A percentile compares a stretch with the other conserved stretches of the same genome.
Conservation (phyloP, 2,113 vertebrate species). For the Sorex araneus region DNA sequence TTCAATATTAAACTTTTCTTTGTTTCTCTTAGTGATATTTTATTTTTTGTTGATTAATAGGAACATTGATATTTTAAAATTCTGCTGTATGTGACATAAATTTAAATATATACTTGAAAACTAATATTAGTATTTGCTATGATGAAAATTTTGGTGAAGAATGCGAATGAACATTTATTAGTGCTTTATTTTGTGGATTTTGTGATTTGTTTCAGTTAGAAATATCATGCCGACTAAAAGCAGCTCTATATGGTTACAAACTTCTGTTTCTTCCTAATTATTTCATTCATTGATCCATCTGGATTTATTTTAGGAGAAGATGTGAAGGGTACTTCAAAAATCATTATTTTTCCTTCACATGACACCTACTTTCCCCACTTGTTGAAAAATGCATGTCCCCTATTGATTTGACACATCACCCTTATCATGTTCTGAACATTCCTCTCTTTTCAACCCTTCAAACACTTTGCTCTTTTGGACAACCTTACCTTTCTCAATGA, state of each 20-base stretch:
- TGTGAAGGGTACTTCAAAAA: constrained; percentile 7
- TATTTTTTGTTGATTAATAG: neutral
- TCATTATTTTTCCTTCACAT: constrained; percentile 1
- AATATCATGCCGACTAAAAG: neutral
- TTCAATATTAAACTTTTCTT: neutral
- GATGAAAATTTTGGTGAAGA: neutral
- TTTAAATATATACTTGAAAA: constrained; percentile 16
- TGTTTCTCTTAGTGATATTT: neutral
- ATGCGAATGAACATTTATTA: neutral
- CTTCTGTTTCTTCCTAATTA: neutral
- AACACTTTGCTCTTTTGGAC: neutral
- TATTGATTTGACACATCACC: neutral
- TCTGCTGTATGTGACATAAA: neutral
- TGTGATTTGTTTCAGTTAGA: neutral
- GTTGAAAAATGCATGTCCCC: neutral
- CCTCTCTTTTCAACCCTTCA: neutral
- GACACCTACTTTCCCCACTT: neutral
- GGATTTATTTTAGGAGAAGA: neutral
- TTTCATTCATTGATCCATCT: neutral
- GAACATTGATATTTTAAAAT: neutral
- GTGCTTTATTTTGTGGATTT: neutral
- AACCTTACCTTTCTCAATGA: neutral
- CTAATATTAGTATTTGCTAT: neutral
- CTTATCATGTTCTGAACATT: neutral
- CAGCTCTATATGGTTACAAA: neutral